phyloP scores from a whole-genome alignment of 1,140 invertebrate genomes.

The Nasonia vitripennis region DNA sequence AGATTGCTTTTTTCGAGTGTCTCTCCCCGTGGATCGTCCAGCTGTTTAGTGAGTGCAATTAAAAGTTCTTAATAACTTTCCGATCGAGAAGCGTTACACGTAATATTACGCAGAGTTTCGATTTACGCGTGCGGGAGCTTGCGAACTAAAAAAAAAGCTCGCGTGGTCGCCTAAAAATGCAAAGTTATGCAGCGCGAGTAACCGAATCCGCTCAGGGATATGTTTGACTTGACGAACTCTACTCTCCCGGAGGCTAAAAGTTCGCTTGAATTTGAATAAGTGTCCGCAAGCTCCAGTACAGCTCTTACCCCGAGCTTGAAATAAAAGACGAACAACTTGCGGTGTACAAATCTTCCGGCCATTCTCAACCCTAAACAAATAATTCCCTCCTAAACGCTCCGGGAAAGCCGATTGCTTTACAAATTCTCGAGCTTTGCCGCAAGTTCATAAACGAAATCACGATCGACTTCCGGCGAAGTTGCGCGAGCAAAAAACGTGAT shows the following conservation, averaged over 20 bases:
- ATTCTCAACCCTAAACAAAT: neutral
- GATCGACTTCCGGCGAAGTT: neutral
- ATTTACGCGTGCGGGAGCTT: no score
- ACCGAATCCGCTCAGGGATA: no score
- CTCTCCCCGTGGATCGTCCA: neutral
- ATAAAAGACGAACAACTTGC: no score
- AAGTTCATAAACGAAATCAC: conserved; percentile 23
- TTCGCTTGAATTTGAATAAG: neutral
- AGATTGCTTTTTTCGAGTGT: neutral
- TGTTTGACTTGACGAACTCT: neutral
- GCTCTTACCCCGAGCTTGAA: no score
- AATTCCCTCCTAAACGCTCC: neutral
- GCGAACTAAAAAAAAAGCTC: no score
- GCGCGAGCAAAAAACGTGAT: neutral
- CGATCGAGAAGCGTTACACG: neutral
- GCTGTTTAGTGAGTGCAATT: neutral
- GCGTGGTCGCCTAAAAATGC: no score
- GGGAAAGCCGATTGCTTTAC: neutral
- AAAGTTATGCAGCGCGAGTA: no score
- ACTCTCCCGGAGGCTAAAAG: neutral
- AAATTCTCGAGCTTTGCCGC: neutral
- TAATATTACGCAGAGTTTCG: no score
- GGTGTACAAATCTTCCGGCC: no score
- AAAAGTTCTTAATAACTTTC: neutral
- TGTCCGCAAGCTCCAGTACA: neutral